Evolutionary conservation across 2,797 vertebrate genomes (phyloP), one percentile per base, ranked within the genome.

Genomic region (Lophotriccus pileatus): DNA sequence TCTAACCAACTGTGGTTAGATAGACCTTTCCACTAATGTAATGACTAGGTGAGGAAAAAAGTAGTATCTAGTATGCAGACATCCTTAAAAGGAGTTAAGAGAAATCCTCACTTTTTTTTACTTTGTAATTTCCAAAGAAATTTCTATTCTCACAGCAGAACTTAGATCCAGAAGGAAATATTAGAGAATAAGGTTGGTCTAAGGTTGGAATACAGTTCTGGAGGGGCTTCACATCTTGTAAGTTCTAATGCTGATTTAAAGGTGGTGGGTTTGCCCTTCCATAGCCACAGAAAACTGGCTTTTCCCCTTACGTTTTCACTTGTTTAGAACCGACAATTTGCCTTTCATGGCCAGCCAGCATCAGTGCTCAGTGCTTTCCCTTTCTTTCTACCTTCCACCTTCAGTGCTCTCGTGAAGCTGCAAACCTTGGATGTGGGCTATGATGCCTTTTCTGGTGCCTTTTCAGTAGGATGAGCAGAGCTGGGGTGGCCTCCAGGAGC

Each of bases 291-390:
- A 56, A 75, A 56, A 11, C 6, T 19, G 1, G 1, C 6, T 49
- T 34, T 9, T 0, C 3, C 34, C 7, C 8, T 37, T 0, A 2
- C 6, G 12, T 67, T 67, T n/a, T 23, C 20, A 1, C 21, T 62
- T 41, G 13, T 25, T 76, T 67, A 49, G 46, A 80, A 12, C 2
- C n/a, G 83, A 27, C 30, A 58, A 5, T 3, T 9, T 46, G 8
- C 37, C 32, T 59, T 62, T 58, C 13, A 23, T 14, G 18, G n/a
- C 8, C 56, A 83, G 27, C 7, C 55, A 43, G 30, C 46, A 56
- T 63, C 4, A 8, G 12, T 63, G 25, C 60, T 80, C 3, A 1
- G n/a, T 15, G 18, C 10, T 17, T 76, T 56, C 23, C 23, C 10
- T 53, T 24, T 68, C 20, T 55, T 52, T 25, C 60, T 44, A 3